A percentile compares a stretch with the other conserved stretches of the same genome.
Evolutionary conservation across 2,113 vertebrate genomes (phyloP).

Genomic region (Rhodinocichla rosea): DNA sequence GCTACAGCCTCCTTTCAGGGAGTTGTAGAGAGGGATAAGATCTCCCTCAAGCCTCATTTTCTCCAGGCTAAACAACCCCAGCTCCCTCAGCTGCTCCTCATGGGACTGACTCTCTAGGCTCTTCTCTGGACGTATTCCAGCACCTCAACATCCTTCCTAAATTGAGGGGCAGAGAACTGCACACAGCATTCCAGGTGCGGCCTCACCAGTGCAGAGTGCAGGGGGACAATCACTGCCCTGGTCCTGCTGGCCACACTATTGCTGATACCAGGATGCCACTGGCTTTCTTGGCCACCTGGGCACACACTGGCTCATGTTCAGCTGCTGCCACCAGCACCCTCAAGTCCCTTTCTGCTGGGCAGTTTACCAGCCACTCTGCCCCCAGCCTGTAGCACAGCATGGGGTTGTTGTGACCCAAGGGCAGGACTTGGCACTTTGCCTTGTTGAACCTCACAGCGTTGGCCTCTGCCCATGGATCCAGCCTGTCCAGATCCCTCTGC

Average conservation of each 20-base stretch:
- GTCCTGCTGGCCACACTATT: background rate
- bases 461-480: background rate
- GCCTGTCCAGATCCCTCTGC: background rate
- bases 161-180: background rate
- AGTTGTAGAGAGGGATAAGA: fast-evolving
- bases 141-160: background rate
- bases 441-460: background rate
- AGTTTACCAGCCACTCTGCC: background rate
- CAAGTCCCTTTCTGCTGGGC: background rate
- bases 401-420: fast-evolving
- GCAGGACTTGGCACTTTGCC: background rate
- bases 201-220: background rate
- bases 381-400: background rate
- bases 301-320: background rate
- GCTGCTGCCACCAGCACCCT: background rate
- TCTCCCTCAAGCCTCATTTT: background rate
- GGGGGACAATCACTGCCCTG: fast-evolving
- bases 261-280: background rate
- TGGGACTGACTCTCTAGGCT: background rate
- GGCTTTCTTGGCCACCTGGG: background rate
- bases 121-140: background rate
- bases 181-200: fast-evolving
- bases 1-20: background rate
- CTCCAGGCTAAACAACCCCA: background rate
- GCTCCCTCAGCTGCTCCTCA: background rate